Percentiles rank a stretch among this genome's conserved stretches.
These are phyloP conservation scores for Globodera ellingtonae DNA, from an alignment of 1,140 invertebrate species.

Conservation along the genomic window DNA sequence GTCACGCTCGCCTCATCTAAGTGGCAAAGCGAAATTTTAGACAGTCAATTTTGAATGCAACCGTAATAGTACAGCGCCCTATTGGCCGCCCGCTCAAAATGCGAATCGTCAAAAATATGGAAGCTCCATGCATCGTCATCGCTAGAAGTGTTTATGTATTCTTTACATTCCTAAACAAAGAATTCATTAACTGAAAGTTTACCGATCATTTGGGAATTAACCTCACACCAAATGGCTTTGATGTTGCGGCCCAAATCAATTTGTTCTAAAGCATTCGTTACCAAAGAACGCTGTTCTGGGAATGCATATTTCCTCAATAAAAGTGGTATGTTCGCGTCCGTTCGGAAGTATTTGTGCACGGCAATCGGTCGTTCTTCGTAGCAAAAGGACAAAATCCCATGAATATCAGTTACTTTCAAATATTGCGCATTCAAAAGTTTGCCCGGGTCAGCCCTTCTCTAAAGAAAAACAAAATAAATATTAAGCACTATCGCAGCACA, in stretches of 20 bases:
- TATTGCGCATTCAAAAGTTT: constrained; percentile 46
- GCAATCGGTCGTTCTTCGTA: neutral
- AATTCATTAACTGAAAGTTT: neutral
- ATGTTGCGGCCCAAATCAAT: constrained; percentile 10
- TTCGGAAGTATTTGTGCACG: constrained; percentile 29
- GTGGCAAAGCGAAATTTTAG: constrained; percentile 9
- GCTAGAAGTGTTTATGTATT: constrained; percentile 28
- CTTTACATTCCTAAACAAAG: constrained; percentile 35
- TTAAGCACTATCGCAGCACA: constrained; percentile 1
- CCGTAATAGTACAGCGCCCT: constrained; percentile 29
- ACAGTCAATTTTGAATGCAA: neutral
- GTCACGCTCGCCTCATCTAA: constrained; percentile 18
- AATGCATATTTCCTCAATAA: constrained; percentile 29
- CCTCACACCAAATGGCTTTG: constrained; percentile 37
- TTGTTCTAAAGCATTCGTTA: constrained; percentile 22
- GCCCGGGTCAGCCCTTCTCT: constrained; percentile 30
- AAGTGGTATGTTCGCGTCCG: constrained; percentile 18
- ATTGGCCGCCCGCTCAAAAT: constrained; percentile 30
- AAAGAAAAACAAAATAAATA: constrained; percentile 39
- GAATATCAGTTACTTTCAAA: constrained; percentile 26
- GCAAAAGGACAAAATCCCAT: constrained; percentile 25
- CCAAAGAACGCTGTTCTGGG: constrained; percentile 29
- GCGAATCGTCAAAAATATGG: constrained; percentile 36
- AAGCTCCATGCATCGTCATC: constrained; percentile 31
- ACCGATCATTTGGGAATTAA: neutral